Base-by-base conservation (phyloP, 2,888 invertebrate genomes). In the Acrocyrtus sp. region DNA sequence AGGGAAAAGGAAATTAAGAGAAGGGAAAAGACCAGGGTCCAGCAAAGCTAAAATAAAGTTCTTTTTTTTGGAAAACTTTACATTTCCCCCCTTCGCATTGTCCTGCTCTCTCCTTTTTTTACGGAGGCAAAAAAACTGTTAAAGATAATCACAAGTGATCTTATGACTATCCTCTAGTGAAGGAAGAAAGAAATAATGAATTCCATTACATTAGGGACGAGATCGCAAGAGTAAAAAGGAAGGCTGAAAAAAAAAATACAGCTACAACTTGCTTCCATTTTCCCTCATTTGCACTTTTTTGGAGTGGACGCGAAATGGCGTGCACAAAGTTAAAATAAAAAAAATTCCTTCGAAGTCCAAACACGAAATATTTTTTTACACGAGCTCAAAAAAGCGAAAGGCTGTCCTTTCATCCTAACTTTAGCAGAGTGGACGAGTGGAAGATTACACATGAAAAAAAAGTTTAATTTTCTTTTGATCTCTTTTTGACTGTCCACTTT, bases 391-490 rank as follows among this genome's bases (percentile, higher is more conserved):
- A n/a, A n/a, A n/a, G n/a, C n/a, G n/a, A n/a, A n/a, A n/a, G n/a
- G n/a, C n/a, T n/a, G n/a, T n/a, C n/a, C n/a, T n/a, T n/a, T n/a
- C n/a, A n/a, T n/a, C n/a, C n/a, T n/a, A n/a, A n/a, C n/a, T n/a
- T n/a, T n/a, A n/a, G n/a, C n/a, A n/a, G n/a, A n/a, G n/a, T n/a
- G n/a, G n/a, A n/a, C n/a, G n/a, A n/a, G n/a, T n/a, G n/a, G n/a
- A n/a, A n/a, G n/a, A n/a, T n/a, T n/a, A n/a, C n/a, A n/a, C n/a
- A n/a, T n/a, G n/a, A n/a, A n/a, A 12, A 53, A 41, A 41, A 63
- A 63, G 26, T 58, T 63, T 72, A 65, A 72, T 72, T 72, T 72
- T 60, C 65, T 65, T 72, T 72, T 72, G 72, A 72, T 72, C 72
- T 72, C 65, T 57, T 63, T 70, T 57, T 43, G 50, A 65, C 72